A percentile compares a stretch with the other conserved stretches of the same genome.
Conservation (phyloP, 2,113 vertebrate species). For the Nematolebias whitei region DNA sequence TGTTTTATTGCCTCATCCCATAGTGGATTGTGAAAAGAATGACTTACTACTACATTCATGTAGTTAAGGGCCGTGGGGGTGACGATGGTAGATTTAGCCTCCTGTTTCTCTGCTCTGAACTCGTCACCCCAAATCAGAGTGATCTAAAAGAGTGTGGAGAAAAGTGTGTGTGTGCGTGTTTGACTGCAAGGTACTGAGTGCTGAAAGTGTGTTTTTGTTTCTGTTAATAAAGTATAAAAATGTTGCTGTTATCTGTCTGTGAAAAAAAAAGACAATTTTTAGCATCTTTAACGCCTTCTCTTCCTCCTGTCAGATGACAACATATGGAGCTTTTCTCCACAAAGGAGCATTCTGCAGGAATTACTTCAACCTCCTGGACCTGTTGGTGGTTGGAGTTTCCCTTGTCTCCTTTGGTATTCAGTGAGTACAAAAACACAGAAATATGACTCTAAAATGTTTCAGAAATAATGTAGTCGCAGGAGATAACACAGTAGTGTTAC, state of each 20-base stretch:
- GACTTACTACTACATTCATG: conserved; percentile 84
- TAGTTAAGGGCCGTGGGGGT: conserved; percentile 69
- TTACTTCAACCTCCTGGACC: conserved; percentile 97
- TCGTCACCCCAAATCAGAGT: conserved; percentile 78
- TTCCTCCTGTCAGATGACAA: conserved; percentile 87
- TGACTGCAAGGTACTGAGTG: conserved; percentile 35
- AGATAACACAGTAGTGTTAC: no score
- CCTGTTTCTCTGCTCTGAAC: conserved; percentile 66
- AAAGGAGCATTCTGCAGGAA: conserved; percentile 98
- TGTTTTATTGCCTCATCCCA: conserved; percentile 77
- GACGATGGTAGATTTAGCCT: conserved; percentile 67
- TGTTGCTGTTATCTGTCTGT: conserved; percentile 7
- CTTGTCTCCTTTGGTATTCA: conserved; percentile 98
- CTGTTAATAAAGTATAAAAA: conserved; percentile 18
- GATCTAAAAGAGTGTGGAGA: conserved; percentile 70
- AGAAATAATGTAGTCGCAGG: no score
- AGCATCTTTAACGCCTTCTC: conserved; percentile 32
- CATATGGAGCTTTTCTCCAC: conserved; percentile 97
- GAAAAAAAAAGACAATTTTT: not conserved
- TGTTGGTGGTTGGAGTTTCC: conserved; percentile 98
- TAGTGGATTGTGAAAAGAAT: conserved; percentile 78
- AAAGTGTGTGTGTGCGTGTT: conserved; percentile 32
- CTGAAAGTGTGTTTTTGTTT: conserved; percentile 16
- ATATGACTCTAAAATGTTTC: no score
- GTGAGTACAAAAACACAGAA: conserved; percentile 81